Evolutionary conservation across 2,797 vertebrate genomes (phyloP).

Genomic region (Sebastes goodei): DNA sequence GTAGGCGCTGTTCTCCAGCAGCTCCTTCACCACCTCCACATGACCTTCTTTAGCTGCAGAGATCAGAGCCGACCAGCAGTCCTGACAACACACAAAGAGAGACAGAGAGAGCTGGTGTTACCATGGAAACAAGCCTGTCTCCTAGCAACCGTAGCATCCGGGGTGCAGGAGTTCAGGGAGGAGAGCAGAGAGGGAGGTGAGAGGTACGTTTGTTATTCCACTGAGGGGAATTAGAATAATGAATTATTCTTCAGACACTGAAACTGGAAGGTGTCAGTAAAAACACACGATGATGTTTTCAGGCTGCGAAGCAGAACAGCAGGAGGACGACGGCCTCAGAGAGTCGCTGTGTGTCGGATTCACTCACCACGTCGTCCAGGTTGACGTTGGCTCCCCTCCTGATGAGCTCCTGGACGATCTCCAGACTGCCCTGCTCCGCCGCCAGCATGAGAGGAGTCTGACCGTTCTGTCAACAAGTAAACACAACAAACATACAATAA

Average conservation of each 20-base stretch:
- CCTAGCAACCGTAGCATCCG: conserved; percentile 38
- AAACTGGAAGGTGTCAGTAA: too few relatives aligned
- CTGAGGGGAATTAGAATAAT: neutral
- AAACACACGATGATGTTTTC: neutral
- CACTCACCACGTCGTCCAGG: conserved; percentile 92
- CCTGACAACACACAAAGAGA: conserved; percentile 76
- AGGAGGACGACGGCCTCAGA: neutral
- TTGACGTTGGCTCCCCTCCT: conserved; percentile 94
- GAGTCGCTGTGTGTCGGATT: neutral
- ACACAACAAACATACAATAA: neutral
- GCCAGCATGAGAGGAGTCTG: conserved; percentile 97
- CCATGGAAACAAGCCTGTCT: conserved; percentile 64
- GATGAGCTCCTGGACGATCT: conserved; percentile 94
- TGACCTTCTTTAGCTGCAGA: conserved; percentile 95
- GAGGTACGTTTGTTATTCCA: neutral
- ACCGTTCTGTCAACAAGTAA: conserved; percentile 84
- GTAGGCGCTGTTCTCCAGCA: conserved; percentile 88
- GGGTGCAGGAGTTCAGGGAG: neutral
- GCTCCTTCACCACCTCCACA: conserved; percentile 88
- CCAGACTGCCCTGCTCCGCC: conserved; percentile 94
- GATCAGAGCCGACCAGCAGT: conserved; percentile 98
- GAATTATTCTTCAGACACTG: neutral
- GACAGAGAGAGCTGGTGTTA: conserved; percentile 24
- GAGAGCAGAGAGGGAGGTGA: too few relatives aligned
- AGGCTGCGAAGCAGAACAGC: neutral